Conservation (phyloP, 2,888 invertebrate genomes). For the Digitonthophagus gazella region DNA sequence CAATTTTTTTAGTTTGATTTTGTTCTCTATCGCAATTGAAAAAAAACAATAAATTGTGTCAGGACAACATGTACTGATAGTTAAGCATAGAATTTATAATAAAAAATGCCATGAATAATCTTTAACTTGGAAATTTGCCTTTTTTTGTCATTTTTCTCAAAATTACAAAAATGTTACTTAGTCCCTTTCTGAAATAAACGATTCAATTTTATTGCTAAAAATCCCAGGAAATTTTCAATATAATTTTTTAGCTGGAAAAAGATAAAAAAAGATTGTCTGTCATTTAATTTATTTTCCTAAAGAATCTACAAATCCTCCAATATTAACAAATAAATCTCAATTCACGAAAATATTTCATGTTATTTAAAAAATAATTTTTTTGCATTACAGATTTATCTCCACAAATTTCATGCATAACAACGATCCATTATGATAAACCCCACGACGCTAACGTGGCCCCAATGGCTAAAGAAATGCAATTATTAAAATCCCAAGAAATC, state of each 20-base stretch:
- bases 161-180: no score
- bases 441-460: conserved; percentile 34
- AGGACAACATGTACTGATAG: no score
- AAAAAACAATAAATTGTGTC: no score
- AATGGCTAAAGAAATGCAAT: conserved; percentile 30
- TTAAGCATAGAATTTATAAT: no score
- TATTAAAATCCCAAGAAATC: conserved; percentile 34
- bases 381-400: conserved; percentile 35
- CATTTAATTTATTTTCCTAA: no score
- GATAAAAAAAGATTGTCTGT: background rate
- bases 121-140: no score
- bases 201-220: background rate
- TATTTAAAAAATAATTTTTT: conserved; percentile 3
- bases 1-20: no score
- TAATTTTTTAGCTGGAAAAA: no score
- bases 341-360: background rate
- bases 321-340: background rate
- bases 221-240: background rate
- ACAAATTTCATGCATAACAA: conserved; percentile 37
- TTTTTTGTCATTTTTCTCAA: no score
- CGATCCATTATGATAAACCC: conserved; percentile 47
- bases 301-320: background rate
- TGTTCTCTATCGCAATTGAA: no score
- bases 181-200: no score
- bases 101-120: no score